Evolutionary conservation across 2,113 vertebrate genomes (phyloP), one percentile per base, ranked within the genome.

Genomic region (Oplegnathus fasciatus): DNA sequence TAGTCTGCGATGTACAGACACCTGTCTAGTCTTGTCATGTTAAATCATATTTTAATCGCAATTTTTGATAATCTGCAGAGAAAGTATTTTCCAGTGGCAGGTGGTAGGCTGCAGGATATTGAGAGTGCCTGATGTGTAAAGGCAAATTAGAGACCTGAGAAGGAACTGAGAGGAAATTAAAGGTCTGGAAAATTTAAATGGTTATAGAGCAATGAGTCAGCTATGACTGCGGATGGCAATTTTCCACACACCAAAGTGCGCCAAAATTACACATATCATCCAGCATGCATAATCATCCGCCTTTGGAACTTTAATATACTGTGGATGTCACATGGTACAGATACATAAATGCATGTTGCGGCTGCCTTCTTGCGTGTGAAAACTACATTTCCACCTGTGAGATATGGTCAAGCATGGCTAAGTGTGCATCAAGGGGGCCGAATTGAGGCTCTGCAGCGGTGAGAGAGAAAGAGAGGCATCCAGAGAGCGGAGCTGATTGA

Each of bases 401-500:
- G 83, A 82, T 83, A 66, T 50, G 89, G 89, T 91, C 91, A 92
- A 91, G 85, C 85, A 67, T 17, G n/a, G 87, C 66, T 80, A 91
- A 92, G 86, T 91, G 86, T 68, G 87, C 74, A 76, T 91, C 75
- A 81, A 91, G 34, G 75, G 83, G 83, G 87, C 40, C 44, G 20
- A 75, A 68, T 20, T 57, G 67, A 79, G 85, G 80, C 75, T 83
- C 48, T 30, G 54, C 82, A 30, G 83, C 14, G 14, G 44, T 74
- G 62, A 64, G 79, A 86, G 84, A 82, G 73, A 75, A 79, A 81
- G 71, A 85, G 89, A 87, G 83, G 84, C 82, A 73, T 89, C 85
- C 76, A 67, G 87, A 86, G 86, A 91, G 83, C 1, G n/a, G 81
- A 82, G 90, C 88, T 90, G 94, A 91, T 88, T 93, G 89, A 94